These are phyloP conservation scores for Poecile atricapillus DNA, from an alignment of 2,113 vertebrate species.

Conservation along the genomic window DNA sequence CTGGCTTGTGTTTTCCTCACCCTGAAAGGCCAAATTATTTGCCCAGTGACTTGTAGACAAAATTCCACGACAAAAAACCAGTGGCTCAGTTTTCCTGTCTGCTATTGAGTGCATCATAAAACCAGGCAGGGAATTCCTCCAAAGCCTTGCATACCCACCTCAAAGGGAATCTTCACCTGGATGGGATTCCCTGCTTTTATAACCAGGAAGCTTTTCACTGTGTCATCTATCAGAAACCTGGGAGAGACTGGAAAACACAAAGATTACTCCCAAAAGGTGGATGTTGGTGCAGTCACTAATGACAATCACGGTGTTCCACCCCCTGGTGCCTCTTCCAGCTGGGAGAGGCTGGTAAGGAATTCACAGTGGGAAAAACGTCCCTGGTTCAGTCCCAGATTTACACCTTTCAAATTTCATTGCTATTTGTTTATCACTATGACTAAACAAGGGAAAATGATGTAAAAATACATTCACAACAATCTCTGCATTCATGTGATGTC, in stretches of 20 bases:
- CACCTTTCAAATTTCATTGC: background rate
- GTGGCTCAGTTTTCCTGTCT: background rate
- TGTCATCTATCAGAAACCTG: slow-evolving; percentile 76
- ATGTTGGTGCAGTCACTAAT: background rate
- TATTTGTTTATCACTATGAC: background rate
- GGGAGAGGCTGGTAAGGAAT: background rate
- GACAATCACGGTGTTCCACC: background rate
- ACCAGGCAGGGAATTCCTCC: background rate
- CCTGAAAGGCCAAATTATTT: background rate
- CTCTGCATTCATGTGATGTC: background rate
- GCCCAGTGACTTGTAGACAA: background rate
- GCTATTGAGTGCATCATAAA: background rate
- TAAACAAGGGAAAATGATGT: background rate
- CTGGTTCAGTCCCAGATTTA: background rate
- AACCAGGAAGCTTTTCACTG: slow-evolving; percentile 77
- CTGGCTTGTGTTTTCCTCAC: background rate
- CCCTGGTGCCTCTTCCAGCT: background rate
- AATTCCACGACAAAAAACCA: background rate
- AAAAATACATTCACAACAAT: background rate
- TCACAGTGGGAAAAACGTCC: background rate
- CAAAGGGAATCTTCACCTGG: slow-evolving; percentile 81
- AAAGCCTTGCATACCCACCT: slow-evolving; percentile 68
- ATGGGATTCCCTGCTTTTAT: slow-evolving; percentile 82
- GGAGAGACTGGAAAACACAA: slow-evolving; percentile 78
- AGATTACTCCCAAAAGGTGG: background rate